phyloP scores from a whole-genome alignment of 1,140 invertebrate genomes.

The Patella vulgata region DNA sequence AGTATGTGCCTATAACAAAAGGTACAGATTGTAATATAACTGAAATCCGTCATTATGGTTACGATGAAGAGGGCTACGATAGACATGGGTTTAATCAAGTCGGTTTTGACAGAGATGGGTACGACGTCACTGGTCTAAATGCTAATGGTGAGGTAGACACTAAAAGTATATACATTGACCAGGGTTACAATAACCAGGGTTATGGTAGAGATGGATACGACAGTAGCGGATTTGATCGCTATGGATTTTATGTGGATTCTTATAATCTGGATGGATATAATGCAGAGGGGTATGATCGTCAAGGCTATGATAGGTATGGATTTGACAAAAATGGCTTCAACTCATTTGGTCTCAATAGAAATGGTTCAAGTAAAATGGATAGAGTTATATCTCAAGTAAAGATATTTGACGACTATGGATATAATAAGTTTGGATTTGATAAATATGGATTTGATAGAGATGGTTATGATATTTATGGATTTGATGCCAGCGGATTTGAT shows the following conservation, averaged over 20 bases:
- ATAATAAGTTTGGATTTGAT: slow-evolving; percentile 52
- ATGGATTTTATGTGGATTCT: slow-evolving; percentile 48
- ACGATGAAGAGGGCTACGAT: slow-evolving; percentile 46
- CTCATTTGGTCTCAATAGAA: slow-evolving; percentile 44
- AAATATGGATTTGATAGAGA: slow-evolving; percentile 51
- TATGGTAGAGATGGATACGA: slow-evolving; percentile 51
- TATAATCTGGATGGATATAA: slow-evolving; percentile 56
- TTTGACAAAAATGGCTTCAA: slow-evolving; percentile 45
- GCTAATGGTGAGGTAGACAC: slow-evolving; percentile 37
- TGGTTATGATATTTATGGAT: slow-evolving; percentile 58
- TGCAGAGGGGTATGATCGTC: slow-evolving; percentile 46
- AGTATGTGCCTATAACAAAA: slow-evolving; percentile 46
- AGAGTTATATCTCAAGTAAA: slow-evolving; percentile 12
- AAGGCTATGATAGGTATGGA: slow-evolving; percentile 56
- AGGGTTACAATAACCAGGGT: slow-evolving; percentile 46
- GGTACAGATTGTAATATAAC: slow-evolving; percentile 44
- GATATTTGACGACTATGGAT: slow-evolving; percentile 47
- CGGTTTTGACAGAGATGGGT: slow-evolving; percentile 50
- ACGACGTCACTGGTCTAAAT: slow-evolving; percentile 38
- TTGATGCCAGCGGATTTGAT: slow-evolving; percentile 48
- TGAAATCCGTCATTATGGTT: slow-evolving; percentile 35
- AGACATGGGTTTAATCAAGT: slow-evolving; percentile 48
- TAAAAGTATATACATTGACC: slow-evolving; percentile 39
- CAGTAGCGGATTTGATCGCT: slow-evolving; percentile 43
- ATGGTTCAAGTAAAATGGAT: slow-evolving; percentile 30